phyloP scores from a whole-genome alignment of 2,113 vertebrate genomes.

The Brachionichthys hirsutus region DNA sequence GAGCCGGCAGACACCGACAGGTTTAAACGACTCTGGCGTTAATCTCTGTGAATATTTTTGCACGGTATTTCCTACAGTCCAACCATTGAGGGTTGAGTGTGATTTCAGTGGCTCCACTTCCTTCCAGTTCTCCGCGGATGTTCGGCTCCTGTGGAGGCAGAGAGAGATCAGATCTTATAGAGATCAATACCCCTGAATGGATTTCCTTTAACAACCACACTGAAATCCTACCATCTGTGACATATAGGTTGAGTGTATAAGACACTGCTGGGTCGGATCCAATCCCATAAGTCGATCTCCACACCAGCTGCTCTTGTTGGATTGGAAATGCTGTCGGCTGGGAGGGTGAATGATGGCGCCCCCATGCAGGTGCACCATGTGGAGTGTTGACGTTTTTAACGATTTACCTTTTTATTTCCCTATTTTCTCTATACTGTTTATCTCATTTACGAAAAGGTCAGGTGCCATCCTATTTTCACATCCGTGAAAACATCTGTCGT shows the following conservation, averaged over 20 bases:
- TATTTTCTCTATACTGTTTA: neutral
- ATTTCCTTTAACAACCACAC: constrained; percentile 70
- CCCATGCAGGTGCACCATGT: constrained; percentile 44
- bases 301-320: constrained; percentile 58
- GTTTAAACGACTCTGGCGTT: too few species aligned
- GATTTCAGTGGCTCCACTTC: constrained; percentile 28
- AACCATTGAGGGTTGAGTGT: constrained; percentile 4
- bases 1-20: too few species aligned
- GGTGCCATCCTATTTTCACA: neutral
- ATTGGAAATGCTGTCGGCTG: constrained; percentile 35
- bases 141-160: constrained; percentile 62
- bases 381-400: constrained; percentile 3
- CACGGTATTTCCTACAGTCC: constrained; percentile 2
- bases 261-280: constrained; percentile 61
- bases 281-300: constrained; percentile 61
- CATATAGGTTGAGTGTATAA: constrained; percentile 70
- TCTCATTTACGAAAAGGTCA: neutral
- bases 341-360: constrained; percentile 33
- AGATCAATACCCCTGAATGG: constrained; percentile 73
- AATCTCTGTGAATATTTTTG: neutral
- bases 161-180: constrained; percentile 56
- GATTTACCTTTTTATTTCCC: neutral
- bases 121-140: constrained; percentile 43
- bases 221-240: constrained; percentile 74
- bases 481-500: too few species aligned